phyloP scores from a whole-genome alignment of 1,140 invertebrate genomes.

The Goniozus legneri region DNA sequence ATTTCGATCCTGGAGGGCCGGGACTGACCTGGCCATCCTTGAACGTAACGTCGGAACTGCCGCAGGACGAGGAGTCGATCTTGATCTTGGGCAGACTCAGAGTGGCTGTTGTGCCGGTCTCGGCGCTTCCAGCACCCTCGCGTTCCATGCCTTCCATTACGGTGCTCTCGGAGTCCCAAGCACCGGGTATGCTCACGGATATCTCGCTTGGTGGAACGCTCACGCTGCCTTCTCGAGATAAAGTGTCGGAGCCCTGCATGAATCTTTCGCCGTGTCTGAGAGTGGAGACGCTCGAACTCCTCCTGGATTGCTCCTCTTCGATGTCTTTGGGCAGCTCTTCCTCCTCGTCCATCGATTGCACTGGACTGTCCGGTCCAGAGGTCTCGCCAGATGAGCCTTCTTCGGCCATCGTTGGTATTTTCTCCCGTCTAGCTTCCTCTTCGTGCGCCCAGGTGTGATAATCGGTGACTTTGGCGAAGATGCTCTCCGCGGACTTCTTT shows the following conservation, averaged over 20 bases:
- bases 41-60: constrained; percentile 36
- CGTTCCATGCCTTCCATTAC: constrained; percentile 41
- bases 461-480: constrained; percentile 54
- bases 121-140: constrained; percentile 38
- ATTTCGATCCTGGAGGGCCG: constrained; percentile 72
- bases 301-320: constrained; percentile 39
- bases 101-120: constrained; percentile 37
- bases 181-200: constrained; percentile 44
- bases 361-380: constrained; percentile 80
- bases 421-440: constrained; percentile 52
- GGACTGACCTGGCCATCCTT: constrained; percentile 55
- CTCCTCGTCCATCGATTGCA: constrained; percentile 70
- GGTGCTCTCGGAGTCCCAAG: constrained; percentile 47
- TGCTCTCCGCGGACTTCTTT: constrained; percentile 44
- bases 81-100: constrained; percentile 57
- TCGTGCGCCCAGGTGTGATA: constrained; percentile 52
- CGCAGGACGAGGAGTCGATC: constrained; percentile 49
- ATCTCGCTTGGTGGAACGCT: constrained; percentile 46
- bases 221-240: constrained; percentile 48
- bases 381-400: constrained; percentile 75
- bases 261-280: constrained; percentile 41
- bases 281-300: constrained; percentile 45
- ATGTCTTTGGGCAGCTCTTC: constrained; percentile 48
- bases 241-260: constrained; percentile 39
- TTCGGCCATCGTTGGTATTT: constrained; percentile 47